Evolutionary conservation across 2,113 vertebrate species (phyloP).

Genomic region (Emydocephalus ijimae): DNA sequence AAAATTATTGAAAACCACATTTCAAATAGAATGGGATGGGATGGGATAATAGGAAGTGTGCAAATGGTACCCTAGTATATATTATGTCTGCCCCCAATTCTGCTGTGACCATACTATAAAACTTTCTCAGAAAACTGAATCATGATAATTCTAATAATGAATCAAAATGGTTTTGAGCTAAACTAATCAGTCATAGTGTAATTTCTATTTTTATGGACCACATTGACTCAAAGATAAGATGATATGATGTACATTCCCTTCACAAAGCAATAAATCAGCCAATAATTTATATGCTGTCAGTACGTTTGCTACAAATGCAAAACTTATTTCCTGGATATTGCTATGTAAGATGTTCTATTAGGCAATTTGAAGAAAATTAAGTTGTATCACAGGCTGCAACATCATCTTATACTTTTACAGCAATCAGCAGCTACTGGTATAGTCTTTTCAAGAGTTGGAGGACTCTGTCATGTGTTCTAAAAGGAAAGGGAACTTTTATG

Average conservation of each 20-base stretch:
- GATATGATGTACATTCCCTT: background rate
- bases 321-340: constrained; percentile 52
- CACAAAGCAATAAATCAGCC: constrained; percentile 41
- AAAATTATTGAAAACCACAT: background rate
- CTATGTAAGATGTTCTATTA: constrained; percentile 16
- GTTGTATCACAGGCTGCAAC: constrained; percentile 38
- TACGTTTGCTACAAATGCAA: constrained; percentile 42
- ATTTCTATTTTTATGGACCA: constrained; percentile 24
- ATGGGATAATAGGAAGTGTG: background rate
- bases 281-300: constrained; percentile 46
- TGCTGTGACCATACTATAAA: background rate
- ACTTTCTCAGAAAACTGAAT: constrained; percentile 17
- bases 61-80: background rate
- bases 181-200: constrained; percentile 28
- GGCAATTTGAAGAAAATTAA: constrained; percentile 46
- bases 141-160: background rate
- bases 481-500: constrained; percentile 15
- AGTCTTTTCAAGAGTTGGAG: constrained; percentile 27
- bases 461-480: background rate
- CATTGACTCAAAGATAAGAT: constrained; percentile 10
- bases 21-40: background rate
- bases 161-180: constrained; percentile 34
- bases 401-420: constrained; percentile 24
- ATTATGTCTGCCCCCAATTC: background rate
- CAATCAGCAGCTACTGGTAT: background rate